Evolutionary conservation across 2,888 invertebrate species (phyloP).

Genomic region (Thyatira batis): DNA sequence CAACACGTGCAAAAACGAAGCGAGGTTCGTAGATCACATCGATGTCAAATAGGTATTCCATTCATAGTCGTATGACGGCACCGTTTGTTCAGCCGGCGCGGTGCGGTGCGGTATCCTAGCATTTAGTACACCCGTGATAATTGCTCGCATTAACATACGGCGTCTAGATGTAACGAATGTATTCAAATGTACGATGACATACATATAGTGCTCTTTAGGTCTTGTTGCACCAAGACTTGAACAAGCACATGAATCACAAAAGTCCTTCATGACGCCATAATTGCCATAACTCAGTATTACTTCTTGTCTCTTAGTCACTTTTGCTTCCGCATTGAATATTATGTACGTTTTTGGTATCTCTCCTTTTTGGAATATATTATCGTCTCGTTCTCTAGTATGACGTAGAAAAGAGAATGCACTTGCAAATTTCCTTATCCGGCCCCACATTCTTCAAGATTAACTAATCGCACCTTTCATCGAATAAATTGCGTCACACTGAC

Average conservation of each 20-base stretch:
- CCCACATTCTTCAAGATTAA: neutral
- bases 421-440: neutral
- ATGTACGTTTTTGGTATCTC: too few species aligned
- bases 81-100: constrained; percentile 35
- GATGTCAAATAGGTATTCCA: constrained; percentile 55
- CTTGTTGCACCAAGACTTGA: neutral
- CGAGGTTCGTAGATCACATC: constrained; percentile 10
- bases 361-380: too few species aligned
- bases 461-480: neutral
- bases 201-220: neutral
- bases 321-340: neutral
- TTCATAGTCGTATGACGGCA: constrained; percentile 38
- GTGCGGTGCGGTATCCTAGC: constrained; percentile 11
- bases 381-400: too few species aligned
- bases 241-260: constrained; percentile 8
- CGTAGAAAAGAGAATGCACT: neutral
- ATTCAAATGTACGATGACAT: constrained; percentile 7
- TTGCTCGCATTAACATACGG: constrained; percentile 26
- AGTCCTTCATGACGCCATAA: neutral
- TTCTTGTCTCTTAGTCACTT: neutral
- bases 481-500: constrained; percentile 27
- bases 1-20: constrained; percentile 1
- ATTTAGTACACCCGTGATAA: constrained; percentile 38
- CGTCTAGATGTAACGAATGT: constrained; percentile 22
- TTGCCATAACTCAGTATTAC: neutral